Conservation (phyloP, 2,797 vertebrate species). For the Hypotaenidia philippensis region DNA sequence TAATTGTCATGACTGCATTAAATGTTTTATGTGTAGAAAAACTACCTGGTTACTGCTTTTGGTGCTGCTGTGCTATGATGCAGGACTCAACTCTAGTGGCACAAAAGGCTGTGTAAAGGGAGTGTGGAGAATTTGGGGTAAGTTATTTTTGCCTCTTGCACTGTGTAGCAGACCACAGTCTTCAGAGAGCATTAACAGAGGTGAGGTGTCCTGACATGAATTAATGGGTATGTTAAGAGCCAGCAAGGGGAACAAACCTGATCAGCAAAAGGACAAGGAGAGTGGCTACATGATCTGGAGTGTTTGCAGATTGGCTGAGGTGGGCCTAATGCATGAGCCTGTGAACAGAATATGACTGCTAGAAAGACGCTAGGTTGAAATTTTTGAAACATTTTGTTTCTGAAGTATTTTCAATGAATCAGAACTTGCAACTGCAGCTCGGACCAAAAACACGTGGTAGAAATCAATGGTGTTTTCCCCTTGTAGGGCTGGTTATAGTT, state of each 20-base stretch:
- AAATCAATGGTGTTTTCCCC: neutral
- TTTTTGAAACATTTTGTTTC: neutral
- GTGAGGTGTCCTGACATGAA: neutral
- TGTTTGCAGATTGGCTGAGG: neutral
- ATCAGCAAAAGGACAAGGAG: neutral
- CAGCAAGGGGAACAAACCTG: neutral
- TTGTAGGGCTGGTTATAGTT: neutral
- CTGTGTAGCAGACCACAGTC: neutral
- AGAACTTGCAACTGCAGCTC: neutral
- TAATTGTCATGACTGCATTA: neutral
- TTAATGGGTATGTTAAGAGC: neutral
- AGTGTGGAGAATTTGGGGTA: neutral
- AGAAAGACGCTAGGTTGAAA: neutral
- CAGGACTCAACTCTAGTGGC: neutral
- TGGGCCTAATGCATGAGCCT: neutral
- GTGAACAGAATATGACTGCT: neutral
- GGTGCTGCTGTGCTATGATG: neutral
- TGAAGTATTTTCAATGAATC: neutral
- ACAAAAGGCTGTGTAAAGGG: neutral
- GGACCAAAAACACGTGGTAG: neutral
- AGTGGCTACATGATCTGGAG: neutral
- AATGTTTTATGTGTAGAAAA: neutral
- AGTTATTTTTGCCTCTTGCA: neutral
- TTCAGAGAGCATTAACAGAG: neutral
- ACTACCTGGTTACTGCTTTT: neutral